Evolutionary conservation across 2,113 vertebrate genomes (phyloP), one percentile per base, ranked within the genome.

Genomic region (Gadus chalcogrammus): DNA sequence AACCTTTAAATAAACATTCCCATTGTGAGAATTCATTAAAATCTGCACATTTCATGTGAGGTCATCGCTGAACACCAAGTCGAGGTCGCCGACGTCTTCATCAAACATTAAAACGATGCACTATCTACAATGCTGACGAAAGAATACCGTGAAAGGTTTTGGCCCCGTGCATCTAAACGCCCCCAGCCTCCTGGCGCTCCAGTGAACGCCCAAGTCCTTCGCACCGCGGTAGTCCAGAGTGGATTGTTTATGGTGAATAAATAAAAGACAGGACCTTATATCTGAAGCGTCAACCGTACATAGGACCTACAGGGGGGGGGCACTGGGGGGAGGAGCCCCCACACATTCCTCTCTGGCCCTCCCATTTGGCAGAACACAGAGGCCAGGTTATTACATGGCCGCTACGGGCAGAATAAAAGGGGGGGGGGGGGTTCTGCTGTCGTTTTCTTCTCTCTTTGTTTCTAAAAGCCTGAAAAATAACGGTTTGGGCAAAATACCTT

Each of bases 331-430:
- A 72, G 81, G 76, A 79, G 74, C 6, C 66, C 66, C 68, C 77
- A 81, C 82, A 83, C 81, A 85, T 83, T 90, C 83, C 82, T 73
- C 76, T 78, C 76, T 76, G 64, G 56, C 70, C 77, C 75, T 70
- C 83, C 73, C 72, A 81, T 82, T 73, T 72, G 73, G 67, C 82
- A 74, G 75, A 67, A 75, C 74, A 71, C 66, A 66, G 24, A 60
- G 70, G 73, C 70, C 71, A 65, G 42, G 82, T 79, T 72, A 67
- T 75, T 78, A 72, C 67, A 68, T 61, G 76, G 87, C 82, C 85
- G 82, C 88, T 89, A 85, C 83, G 79, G 79, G 77, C 76, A 82
- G 42, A 48, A 48, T 48, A 9, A 48, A 48, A 48, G 38, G 8
- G 42, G 20, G 20, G 20, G 20, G 20, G 20, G 8, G 11, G 8